Percentiles rank a stretch among this genome's conserved stretches.
These are phyloP conservation scores for Coregonus ussuriensis DNA, from an alignment of 2,797 vertebrate species.

Conservation along the genomic window DNA sequence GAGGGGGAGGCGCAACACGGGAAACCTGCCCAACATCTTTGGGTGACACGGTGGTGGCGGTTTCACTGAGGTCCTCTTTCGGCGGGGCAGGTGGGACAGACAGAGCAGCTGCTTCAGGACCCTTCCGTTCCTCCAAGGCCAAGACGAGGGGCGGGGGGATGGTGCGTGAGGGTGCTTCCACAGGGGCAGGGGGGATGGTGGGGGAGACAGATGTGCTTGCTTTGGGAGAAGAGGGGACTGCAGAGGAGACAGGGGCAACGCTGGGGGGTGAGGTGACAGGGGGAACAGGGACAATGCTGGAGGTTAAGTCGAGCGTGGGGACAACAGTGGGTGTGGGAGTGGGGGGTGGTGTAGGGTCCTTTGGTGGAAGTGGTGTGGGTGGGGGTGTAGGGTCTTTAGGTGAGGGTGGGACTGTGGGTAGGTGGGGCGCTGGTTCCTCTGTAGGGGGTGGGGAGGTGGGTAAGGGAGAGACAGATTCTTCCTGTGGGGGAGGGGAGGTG, in stretches of 20 bases:
- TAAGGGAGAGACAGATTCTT: slow-evolving; percentile 54
- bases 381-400: slow-evolving; percentile 42
- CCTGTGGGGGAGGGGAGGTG: slow-evolving; percentile 61
- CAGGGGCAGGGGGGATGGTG: slow-evolving; percentile 48
- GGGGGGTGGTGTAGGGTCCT: slow-evolving; percentile 31
- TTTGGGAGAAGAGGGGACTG: slow-evolving; percentile 28
- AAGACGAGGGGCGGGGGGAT: slow-evolving; percentile 69
- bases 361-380: slow-evolving; percentile 39
- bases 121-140: slow-evolving; percentile 80
- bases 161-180: slow-evolving; percentile 57
- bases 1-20: slow-evolving; percentile 88
- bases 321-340: slow-evolving; percentile 30
- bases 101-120: slow-evolving; percentile 64
- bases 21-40: slow-evolving; percentile 82
- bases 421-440: slow-evolving; percentile 25
- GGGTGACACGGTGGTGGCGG: slow-evolving; percentile 70
- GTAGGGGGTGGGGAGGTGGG: slow-evolving; percentile 52
- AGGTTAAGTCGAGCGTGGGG: slow-evolving; percentile 41
- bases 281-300: slow-evolving; percentile 18
- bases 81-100: slow-evolving; percentile 27
- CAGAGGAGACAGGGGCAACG: neutral
- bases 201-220: slow-evolving; percentile 48
- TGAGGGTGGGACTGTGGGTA: slow-evolving; percentile 22
- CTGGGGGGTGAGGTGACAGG: slow-evolving; percentile 27
- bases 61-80: slow-evolving; percentile 81